Conservation (phyloP, 1,140 invertebrate species). For the Drosophila baimaii region DNA sequence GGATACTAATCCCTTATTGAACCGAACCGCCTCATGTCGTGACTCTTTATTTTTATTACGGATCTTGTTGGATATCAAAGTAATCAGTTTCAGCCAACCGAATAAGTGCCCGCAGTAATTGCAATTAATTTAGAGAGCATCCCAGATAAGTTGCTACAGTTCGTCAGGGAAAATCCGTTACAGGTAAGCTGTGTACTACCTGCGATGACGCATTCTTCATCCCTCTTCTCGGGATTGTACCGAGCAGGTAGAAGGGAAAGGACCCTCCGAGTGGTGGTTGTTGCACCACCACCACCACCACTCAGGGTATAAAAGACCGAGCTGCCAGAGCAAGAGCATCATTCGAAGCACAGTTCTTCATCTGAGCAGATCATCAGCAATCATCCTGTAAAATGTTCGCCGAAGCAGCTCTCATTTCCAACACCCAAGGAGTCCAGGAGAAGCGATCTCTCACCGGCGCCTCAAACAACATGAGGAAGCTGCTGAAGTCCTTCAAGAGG, state of each 20-base stretch:
- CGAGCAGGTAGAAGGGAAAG: conserved; percentile 11
- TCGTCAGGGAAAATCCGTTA: conserved; percentile 17
- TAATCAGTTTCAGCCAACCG: conserved; percentile 18
- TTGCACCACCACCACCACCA: conserved; percentile 13
- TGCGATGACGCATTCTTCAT: conserved; percentile 33
- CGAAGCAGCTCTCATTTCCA: conserved; percentile 32
- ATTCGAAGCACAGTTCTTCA: conserved; percentile 53
- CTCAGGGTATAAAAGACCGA: conserved; percentile 56
- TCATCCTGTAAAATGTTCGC: conserved; percentile 49
- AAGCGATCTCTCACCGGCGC: conserved; percentile 60
- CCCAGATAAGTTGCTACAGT: conserved; percentile 27
- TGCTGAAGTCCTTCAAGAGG: conserved; percentile 57
- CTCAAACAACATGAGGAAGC: conserved; percentile 61
- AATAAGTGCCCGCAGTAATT: conserved; percentile 33
- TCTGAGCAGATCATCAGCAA: conserved; percentile 33
- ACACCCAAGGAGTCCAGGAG: conserved; percentile 16
- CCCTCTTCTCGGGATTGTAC: background rate
- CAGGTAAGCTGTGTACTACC: conserved; percentile 30
- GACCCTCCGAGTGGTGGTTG: conserved; percentile 9
- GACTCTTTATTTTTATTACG: conserved; percentile 25
- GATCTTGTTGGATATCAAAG: conserved; percentile 33
- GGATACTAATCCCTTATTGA: conserved; percentile 18
- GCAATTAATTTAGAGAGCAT: conserved; percentile 36
- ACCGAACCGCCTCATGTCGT: background rate
- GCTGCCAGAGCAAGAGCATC: conserved; percentile 28